Base-by-base conservation (phyloP, 2,113 vertebrate genomes). In the Isichthys henryi region DNA sequence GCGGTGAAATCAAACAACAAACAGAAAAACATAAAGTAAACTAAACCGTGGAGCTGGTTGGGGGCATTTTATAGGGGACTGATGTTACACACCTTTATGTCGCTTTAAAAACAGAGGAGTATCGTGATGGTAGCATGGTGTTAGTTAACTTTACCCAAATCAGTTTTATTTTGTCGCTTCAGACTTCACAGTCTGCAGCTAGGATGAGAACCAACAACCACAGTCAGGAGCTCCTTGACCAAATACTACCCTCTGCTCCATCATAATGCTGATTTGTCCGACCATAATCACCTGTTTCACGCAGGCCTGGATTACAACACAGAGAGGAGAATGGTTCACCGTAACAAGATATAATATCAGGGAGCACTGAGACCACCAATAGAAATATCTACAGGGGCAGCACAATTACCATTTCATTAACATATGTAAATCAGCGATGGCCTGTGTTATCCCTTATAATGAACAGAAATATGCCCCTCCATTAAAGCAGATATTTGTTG, bases 321-420 rank as follows among this genome's bases (percentile, higher is more conserved):
- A n/a, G 82, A 48, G 43, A 50, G 43, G 1, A 31, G 4, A 77
- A 27, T 35, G 45, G 45, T 66, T 70, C 58, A 39, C 52, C 19
- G 11, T 77, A 48, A 88, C 74, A 77, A 4, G 43, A 74, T 88
- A 74, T 88, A 74, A 88, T 88, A 88, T 88, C 21, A 27, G 11
- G 58, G 45, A 2, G 45, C 62, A 46, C 19, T 88, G 70, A 88
- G 31, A 50, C 43, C 46, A 80, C 39, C 88, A 53, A 21, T 53
- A 3, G 70, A 80, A 27, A 46, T 13, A 23, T 84, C 82, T 84
- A 84, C 82, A 49, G 23, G 19, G 82, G 82, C 15, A 84, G 82
- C 10, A 9, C 82, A 48, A 23, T 84, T 84, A 82, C 77, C 77
- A 45, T 82, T 48, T 84, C 39, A 84, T 84, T 84, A 84, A 84